Percentiles rank a stretch among this genome's conserved stretches.
Conservation (phyloP, 1,140 invertebrate genomes). For the Polyergus mexicanus region DNA sequence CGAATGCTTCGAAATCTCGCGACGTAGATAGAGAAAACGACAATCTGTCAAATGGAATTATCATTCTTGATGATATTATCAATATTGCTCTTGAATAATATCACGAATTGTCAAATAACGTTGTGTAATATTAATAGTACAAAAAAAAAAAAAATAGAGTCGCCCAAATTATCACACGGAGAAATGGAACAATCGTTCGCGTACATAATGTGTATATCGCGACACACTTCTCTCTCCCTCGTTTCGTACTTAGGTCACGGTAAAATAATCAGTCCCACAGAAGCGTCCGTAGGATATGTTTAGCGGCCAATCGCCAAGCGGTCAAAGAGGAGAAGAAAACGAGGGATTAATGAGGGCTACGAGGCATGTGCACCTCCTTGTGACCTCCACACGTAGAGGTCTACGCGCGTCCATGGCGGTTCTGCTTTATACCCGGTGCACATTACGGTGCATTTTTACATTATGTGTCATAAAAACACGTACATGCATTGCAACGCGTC, state of each 20-base stretch:
- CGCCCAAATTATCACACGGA: neutral
- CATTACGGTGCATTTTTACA: conserved; percentile 29
- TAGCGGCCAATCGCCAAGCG: conserved; percentile 72
- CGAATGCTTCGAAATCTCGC: neutral
- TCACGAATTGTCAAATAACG: neutral
- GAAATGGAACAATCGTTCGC: neutral
- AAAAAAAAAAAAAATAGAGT: neutral
- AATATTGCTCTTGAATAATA: neutral
- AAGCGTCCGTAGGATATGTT: conserved; percentile 72
- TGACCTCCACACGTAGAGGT: conserved; percentile 65
- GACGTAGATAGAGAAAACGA: neutral
- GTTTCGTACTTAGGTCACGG: conserved; percentile 50
- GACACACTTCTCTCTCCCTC: neutral
- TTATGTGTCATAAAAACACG: conserved; percentile 22
- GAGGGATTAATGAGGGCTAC: conserved; percentile 75
- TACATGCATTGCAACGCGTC: conserved; percentile 22
- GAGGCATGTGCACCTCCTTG: conserved; percentile 75
- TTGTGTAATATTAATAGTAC: neutral
- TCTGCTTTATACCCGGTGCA: conserved; percentile 5
- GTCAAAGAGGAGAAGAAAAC: conserved; percentile 77
- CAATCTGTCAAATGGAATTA: neutral
- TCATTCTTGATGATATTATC: neutral
- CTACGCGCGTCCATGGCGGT: neutral
- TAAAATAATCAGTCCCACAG: conserved; percentile 61
- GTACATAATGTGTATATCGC: neutral